Evolutionary conservation across 2,797 vertebrate species (phyloP).

Genomic region (Pseudomugil tenellus): DNA sequence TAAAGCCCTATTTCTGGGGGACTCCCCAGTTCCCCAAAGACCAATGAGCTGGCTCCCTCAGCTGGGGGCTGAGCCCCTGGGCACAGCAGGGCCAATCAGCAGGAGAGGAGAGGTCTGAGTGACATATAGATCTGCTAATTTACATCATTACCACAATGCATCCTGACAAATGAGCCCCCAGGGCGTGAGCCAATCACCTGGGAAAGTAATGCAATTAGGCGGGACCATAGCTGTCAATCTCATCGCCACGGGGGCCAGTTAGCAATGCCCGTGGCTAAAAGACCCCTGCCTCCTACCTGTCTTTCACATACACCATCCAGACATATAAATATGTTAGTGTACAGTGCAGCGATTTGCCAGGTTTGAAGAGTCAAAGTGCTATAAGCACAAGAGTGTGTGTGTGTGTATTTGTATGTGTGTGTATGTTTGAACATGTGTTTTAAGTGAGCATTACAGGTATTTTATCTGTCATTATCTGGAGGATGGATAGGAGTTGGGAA

Average conservation of each 20-base stretch:
- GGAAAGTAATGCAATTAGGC: conserved; percentile 87
- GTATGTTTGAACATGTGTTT: conserved; percentile 12
- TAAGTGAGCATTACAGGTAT: conserved; percentile 23
- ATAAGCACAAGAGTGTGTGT: conserved; percentile 20
- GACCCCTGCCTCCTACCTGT: conserved; percentile 66
- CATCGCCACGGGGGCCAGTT: conserved; percentile 74
- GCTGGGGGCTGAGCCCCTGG: conserved; percentile 71
- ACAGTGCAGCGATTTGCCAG: conserved; percentile 11
- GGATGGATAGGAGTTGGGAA: conserved; percentile 34
- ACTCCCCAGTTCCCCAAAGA: conserved; percentile 79
- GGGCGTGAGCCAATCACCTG: conserved; percentile 81
- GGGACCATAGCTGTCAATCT: conserved; percentile 84
- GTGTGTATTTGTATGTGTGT: conserved; percentile 16
- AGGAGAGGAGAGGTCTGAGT: conserved; percentile 73
- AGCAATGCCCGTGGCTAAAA: conserved; percentile 74
- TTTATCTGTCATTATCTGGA: conserved; percentile 44
- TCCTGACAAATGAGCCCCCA: conserved; percentile 83
- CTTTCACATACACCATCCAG: conserved; percentile 35
- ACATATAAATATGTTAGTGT: conserved; percentile 20
- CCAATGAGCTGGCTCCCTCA: conserved; percentile 78
- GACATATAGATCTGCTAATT: conserved; percentile 84
- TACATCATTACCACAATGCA: conserved; percentile 84
- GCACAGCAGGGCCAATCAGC: conserved; percentile 78
- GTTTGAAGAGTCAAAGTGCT: not conserved
- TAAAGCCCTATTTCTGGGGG: conserved; percentile 74